Base-by-base conservation (phyloP, 2,113 vertebrate genomes). In the Gorsachius goisagi region DNA sequence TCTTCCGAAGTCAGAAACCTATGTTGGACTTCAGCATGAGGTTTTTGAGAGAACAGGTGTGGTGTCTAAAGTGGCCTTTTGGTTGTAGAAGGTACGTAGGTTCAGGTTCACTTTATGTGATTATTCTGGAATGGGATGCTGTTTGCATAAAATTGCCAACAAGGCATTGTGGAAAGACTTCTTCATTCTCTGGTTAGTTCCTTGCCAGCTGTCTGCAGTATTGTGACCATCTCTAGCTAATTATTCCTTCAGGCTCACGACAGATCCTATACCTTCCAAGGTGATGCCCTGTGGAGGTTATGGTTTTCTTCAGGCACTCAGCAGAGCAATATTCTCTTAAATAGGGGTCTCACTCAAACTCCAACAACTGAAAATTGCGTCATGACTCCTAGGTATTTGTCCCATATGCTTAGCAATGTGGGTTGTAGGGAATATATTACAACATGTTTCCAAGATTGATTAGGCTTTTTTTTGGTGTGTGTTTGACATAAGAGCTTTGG, bases 181-280 rank as follows among this genome's bases (percentile, higher is more conserved):
- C 49, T 53, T 64, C 26, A 16, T 87, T 95, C 64, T 56, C 73
- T 93, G 68, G 47, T 91, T 89, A 78, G 64, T 75, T 95, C 16
- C 39, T 94, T 92, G 69, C 91, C 91, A 82, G 94, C 94, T 95
- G 87, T 84, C 77, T 94, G 66, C 49, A 49, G 28, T 88, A 20
- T 94, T 82, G 8, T 79, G 85, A 88, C 89, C 49, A 47, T 32
- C 41, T 94, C 80, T 89, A 60, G 77, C 73, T 96, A 95, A 96
- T 95, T 96, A 91, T 88, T 91, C 88, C 89, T 95, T 96, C 88
- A 96, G 91, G 81, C 66, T 93, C 49, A 62, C 41, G 53, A 60
- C 63, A 80, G 62, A 88, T 85, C 78, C 69, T 87, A 24, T 95
- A 21, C 44, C 62, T 89, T 92, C 83, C 84, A 85, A 91, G 73